Base-by-base conservation (phyloP, 1,140 invertebrate genomes). In the Colletes latitarsis region DNA sequence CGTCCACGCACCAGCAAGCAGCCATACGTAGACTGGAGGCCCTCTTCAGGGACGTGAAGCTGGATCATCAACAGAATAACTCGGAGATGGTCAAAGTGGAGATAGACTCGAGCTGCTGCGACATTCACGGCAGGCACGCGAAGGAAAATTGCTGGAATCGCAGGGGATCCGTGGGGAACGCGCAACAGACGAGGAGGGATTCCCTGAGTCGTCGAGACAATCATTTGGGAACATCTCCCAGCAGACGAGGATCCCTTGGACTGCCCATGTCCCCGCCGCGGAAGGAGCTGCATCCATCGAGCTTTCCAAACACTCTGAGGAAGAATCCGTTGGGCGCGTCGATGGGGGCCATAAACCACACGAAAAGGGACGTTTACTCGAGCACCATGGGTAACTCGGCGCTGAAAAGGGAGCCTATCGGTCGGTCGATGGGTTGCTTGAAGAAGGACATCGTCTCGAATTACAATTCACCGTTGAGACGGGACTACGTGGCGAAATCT, bases 11-110 rank as follows among this genome's bases (percentile, higher is more conserved):
- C 89, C 95, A 95, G 83, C 94, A 95, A 63, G 93, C 94, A 46
- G 95, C 96, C 3, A 95, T 96, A 86, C 95, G 95, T 77, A 95
- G 96, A 60, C 90, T 97, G 83, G 96, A 97, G 88, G 95, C 95
- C 1, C 94, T 97, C 76, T 96, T 97, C 90, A 94, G 94, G 52
- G 95, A 95, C 83, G 94, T 95, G 57, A 95, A 94, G 87, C 83
- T 96, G 70, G 95, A 96, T 30, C 91, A 92, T 90, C 88, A 89
- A 9, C 86, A 88, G 9, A 78, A 70, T 39, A 91, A 86, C 43
- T 93, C 94, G 21, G 92, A 94, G 63, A 90, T 94, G 55, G 92
- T 94, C 3, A 93, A 94, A 76, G 92, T 95, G 17, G 95, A 95
- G 88, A 91, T 94, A 62, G 94, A 95, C 84, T 94, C 95, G 83